phyloP scores from a whole-genome alignment of 2,888 invertebrate genomes.

The Nemotelus nigrinus region DNA sequence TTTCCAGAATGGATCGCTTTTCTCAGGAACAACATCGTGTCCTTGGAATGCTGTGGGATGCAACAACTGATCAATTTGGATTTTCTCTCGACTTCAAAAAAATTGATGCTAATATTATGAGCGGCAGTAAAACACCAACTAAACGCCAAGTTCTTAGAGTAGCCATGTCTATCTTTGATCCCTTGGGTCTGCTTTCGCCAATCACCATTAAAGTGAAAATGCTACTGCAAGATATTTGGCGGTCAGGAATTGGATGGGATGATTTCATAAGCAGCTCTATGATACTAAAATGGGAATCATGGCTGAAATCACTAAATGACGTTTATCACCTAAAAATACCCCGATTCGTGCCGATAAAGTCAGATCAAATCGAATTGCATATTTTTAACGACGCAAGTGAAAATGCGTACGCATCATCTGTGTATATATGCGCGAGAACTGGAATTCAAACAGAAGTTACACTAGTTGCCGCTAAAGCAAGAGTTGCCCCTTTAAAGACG shows the following conservation, averaged over 20 bases:
- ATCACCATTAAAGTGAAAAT: neutral
- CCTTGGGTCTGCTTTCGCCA: neutral
- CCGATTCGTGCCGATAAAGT: neutral
- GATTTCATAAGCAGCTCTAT: neutral
- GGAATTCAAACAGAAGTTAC: neutral
- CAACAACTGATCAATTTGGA: too few species aligned
- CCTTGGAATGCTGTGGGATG: too few species aligned
- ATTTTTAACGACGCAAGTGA: slow-evolving; percentile 16
- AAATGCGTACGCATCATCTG: slow-evolving; percentile 3
- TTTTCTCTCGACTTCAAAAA: too few species aligned
- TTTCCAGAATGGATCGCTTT: too few species aligned
- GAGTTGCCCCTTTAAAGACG: slow-evolving; percentile 10
- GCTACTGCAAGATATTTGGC: neutral
- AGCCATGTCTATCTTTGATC: neutral
- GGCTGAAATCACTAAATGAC: neutral
- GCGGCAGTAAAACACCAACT: neutral
- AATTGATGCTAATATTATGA: too few species aligned
- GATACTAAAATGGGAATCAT: neutral
- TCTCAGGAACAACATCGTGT: too few species aligned
- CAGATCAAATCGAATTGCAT: neutral
- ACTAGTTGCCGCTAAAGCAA: neutral
- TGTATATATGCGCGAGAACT: neutral
- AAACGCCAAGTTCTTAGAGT: neutral
- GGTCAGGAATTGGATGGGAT: slow-evolving; percentile 5
- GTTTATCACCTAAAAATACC: slow-evolving; percentile 12